Percentiles rank a stretch among this genome's conserved stretches.
Conservation (phyloP, 64 coral and sea anemone genomes). For the Stylophora pistillata region DNA sequence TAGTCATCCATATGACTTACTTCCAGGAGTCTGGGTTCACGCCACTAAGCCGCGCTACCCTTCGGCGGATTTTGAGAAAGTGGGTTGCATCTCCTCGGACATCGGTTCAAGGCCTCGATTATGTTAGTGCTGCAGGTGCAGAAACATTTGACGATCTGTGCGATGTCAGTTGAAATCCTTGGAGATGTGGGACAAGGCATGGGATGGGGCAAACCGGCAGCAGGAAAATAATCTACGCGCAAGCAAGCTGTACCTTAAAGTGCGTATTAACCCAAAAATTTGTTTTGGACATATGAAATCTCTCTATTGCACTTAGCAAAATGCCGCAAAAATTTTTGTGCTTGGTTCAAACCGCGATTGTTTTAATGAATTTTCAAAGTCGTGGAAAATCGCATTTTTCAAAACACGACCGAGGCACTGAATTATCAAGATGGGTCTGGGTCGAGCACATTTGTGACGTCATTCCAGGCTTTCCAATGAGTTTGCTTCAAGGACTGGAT, state of each 20-base stretch:
- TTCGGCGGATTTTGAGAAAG: constrained; percentile 23
- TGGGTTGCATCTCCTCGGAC: constrained; percentile 38
- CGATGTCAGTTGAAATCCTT: constrained; percentile 24
- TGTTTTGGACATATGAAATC: too few species aligned
- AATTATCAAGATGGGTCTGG: too few species aligned
- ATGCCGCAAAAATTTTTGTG: too few species aligned
- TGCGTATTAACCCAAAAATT: too few species aligned
- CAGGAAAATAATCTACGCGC: constrained; percentile 27
- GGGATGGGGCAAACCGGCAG: constrained; percentile 22
- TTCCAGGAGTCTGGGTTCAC: constrained; percentile 33
- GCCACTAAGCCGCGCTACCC: constrained; percentile 45
- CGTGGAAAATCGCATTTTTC: too few species aligned
- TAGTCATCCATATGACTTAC: constrained; percentile 20
- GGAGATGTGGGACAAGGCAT: constrained; percentile 51
- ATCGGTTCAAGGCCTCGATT: constrained; percentile 52
- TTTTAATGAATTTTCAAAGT: too few species aligned
- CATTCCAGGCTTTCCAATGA: too few species aligned
- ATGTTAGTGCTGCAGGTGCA: constrained; percentile 39
- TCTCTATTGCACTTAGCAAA: too few species aligned
- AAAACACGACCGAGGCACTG: too few species aligned
- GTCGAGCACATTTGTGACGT: too few species aligned
- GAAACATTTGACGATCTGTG: constrained; percentile 44
- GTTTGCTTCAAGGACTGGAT: too few species aligned
- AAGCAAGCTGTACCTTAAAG: constrained; percentile 52
- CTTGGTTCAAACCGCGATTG: too few species aligned